Conservation (phyloP, 2,113 vertebrate species). For the Myotis brandtii region DNA sequence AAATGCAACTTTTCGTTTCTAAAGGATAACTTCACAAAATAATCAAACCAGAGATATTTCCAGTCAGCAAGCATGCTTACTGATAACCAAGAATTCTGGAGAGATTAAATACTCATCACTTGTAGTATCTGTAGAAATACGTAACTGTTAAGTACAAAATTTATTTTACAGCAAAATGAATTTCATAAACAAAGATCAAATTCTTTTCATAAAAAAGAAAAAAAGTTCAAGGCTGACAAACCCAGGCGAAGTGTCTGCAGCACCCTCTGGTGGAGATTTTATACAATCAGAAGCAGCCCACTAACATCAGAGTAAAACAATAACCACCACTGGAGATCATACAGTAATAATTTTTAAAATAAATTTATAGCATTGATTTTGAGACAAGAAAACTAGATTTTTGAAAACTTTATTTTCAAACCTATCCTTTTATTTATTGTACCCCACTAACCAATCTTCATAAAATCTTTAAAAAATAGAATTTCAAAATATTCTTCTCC, state of each 20-base stretch:
- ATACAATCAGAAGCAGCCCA: conserved; percentile 2
- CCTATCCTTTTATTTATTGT: not conserved
- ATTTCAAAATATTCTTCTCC: conserved; percentile 19
- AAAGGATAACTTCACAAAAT: conserved; percentile 3
- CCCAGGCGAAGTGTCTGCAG: conserved; percentile 67
- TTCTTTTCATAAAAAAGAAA: conserved; percentile 54
- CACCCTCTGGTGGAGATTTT: conserved; percentile 81
- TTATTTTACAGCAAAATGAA: conserved; percentile 15
- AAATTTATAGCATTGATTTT: not conserved
- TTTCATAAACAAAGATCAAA: conserved; percentile 56
- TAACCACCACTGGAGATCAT: not conserved
- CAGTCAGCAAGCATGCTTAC: not conserved
- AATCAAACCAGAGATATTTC: conserved; percentile 32
- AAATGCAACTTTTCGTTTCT: conserved; percentile 36
- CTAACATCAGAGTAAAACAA: not conserved
- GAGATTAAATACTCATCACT: conserved; percentile 18
- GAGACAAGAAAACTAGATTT: not conserved
- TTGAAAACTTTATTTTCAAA: conserved; percentile 5
- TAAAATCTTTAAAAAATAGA: conserved; percentile 11
- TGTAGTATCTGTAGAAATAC: conserved; percentile 28
- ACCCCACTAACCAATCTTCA: conserved; percentile 6
- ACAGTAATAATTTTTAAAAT: not conserved
- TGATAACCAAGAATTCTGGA: conserved; percentile 23
- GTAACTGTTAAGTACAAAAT: conserved; percentile 19
- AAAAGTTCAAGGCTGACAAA: not conserved